A percentile compares a stretch with the other conserved stretches of the same genome.
phyloP scores from a whole-genome alignment of 2,888 invertebrate genomes.

The Drepana falcataria region DNA sequence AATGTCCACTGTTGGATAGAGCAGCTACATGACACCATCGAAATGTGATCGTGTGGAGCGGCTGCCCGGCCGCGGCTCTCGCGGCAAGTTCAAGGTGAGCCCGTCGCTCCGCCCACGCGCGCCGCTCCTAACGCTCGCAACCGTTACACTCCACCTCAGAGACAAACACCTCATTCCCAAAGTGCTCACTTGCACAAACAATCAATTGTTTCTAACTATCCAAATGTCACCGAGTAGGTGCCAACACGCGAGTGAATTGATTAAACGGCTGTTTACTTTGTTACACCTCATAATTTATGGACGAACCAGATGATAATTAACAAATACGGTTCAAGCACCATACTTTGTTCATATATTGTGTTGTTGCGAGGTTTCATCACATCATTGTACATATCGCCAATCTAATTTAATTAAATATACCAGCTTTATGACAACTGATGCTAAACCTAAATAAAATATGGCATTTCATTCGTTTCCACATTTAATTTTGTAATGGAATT shows the following conservation, averaged over 20 bases:
- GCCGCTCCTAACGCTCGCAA: constrained; percentile 54
- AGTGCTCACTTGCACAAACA: constrained; percentile 43
- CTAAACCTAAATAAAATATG: not conserved
- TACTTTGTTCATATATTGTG: no score
- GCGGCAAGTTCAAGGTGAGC: constrained; percentile 78
- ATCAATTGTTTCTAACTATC: constrained; percentile 39
- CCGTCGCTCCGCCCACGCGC: constrained; percentile 73
- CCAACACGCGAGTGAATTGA: constrained; percentile 36
- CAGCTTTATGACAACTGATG: not conserved
- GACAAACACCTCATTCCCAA: constrained; percentile 48
- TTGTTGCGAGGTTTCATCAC: no score
- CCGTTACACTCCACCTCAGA: constrained; percentile 54
- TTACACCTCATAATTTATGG: not conserved
- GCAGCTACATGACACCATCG: constrained; percentile 33
- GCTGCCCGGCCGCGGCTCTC: constrained; percentile 43
- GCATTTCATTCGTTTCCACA: constrained; percentile 13
- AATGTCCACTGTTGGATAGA: constrained; percentile 4
- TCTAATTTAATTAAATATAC: no score
- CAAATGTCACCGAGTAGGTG: constrained; percentile 27
- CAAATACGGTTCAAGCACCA: no score
- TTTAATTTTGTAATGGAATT: constrained; percentile 38
- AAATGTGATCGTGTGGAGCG: constrained; percentile 15
- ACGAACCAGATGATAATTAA: constrained; percentile 2
- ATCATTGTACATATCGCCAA: no score
- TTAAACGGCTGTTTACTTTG: constrained; percentile 7